These are phyloP conservation scores for Eristalis tenax DNA, from an alignment of 2,888 invertebrate genomes.

Conservation along the genomic window DNA sequence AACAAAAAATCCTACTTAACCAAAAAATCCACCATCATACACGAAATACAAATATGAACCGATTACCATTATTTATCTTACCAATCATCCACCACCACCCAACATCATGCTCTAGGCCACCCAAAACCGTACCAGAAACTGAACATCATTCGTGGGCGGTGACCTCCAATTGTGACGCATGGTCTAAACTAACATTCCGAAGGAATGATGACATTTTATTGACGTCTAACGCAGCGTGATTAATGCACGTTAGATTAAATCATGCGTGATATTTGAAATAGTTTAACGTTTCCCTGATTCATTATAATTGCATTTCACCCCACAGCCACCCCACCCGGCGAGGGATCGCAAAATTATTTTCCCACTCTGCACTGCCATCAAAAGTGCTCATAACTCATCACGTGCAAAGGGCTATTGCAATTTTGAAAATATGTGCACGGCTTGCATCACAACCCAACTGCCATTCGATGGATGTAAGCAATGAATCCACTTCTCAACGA, in stretches of 20 bases:
- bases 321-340: not conserved
- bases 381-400: slow-evolving; percentile 20
- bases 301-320: slow-evolving; percentile 2
- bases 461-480: not conserved
- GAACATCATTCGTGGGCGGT: too few species aligned
- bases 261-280: not conserved
- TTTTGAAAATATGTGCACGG: slow-evolving; percentile 17
- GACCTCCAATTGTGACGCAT: too few species aligned
- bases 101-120: too few species aligned
- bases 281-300: slow-evolving; percentile 15
- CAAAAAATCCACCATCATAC: too few species aligned
- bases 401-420: not conserved
- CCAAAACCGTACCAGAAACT: too few species aligned
- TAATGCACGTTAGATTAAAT: not conserved
- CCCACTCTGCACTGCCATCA: not conserved
- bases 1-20: too few species aligned
- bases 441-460: not conserved
- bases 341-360: not conserved
- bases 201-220: not conserved
- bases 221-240: not conserved
- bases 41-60: too few species aligned
- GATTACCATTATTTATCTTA: too few species aligned
- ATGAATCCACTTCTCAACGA: slow-evolving; percentile 15
- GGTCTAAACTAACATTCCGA: not conserved
- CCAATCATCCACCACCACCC: too few species aligned